These are phyloP conservation scores for Glaucopsyche alexis DNA, from an alignment of 2,888 invertebrate species.

Conservation along the genomic window DNA sequence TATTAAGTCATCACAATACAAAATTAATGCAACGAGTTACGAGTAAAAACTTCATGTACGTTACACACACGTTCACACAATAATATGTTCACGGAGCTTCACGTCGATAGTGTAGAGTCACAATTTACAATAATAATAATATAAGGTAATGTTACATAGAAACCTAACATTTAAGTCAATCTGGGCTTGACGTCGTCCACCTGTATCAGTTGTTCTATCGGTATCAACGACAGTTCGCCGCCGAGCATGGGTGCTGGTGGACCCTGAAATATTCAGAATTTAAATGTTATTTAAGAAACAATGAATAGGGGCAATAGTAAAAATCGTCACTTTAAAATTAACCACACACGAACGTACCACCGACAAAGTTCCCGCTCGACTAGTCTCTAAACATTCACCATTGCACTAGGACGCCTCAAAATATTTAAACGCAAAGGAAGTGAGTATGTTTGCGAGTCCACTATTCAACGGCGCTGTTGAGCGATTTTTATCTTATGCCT, in stretches of 20 bases:
- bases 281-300: neutral
- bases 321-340: too few relatives aligned
- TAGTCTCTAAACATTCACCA: too few relatives aligned
- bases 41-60: neutral
- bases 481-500: too few relatives aligned
- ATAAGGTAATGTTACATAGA: neutral
- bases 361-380: too few relatives aligned
- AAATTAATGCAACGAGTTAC: neutral
- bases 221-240: slow-evolving; percentile 90
- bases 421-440: too few relatives aligned
- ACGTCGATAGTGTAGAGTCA: neutral
- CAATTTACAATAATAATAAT: neutral
- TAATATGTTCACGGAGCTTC: neutral
- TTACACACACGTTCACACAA: neutral
- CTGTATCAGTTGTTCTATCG: slow-evolving; percentile 90
- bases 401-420: too few relatives aligned
- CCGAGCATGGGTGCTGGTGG: slow-evolving; percentile 85
- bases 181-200: slow-evolving; percentile 82
- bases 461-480: too few relatives aligned
- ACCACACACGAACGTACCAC: too few relatives aligned
- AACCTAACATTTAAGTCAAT: slow-evolving; percentile 33
- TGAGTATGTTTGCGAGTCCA: too few relatives aligned
- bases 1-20: too few relatives aligned
- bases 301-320: too few relatives aligned
- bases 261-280: slow-evolving; percentile 56